Evolutionary conservation across 2,888 invertebrate species (phyloP), one percentile per base, ranked within the genome.

Genomic region (Eupithecia tripunctaria): DNA sequence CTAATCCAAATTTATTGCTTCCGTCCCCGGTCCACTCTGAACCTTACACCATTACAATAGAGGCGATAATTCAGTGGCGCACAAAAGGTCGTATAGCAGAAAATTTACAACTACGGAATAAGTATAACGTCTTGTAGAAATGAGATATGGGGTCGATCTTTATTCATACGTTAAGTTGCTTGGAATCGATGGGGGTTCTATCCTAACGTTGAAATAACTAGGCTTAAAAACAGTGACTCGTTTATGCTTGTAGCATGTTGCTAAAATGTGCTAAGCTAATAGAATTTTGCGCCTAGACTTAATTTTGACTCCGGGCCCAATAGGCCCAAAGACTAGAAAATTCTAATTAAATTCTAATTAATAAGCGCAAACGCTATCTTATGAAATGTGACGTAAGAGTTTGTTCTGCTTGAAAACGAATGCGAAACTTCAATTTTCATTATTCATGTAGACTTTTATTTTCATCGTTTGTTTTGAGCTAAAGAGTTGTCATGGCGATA

Each of bases 91-190:
- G 82, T 82, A 78, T 82, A 85, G 82, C 80, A 85, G 82, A 79
- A 87, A 89, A 91, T 91, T 89, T 91, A 90, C 87, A 89, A 87
- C 88, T 88, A 87, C 86, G 83, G 71, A 89, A 89, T 89, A 89
- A 90, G 90, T 89, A 87, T 87, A 88, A 88, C 81, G 89, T 89
- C 89, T 88, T 84, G 84, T 81, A 85, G 82, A 82, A 84, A 86
- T 91, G 90, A 91, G 82, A 87, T 87, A 91, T 89, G 89, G 79
- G 86, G 84, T 84, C 86, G 84, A 90, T 88, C 89, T 89, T 90
- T 89, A 91, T 89, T 89, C 89, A 89, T 88, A 85, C 78, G 81
- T 81, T 78, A 81, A 82, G 83, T 82, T 82, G 25, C 14, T 38
- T 21, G 10, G 7, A 14, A 38, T 64, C 18, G 38, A 36, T n/a